Evolutionary conservation across 2,797 vertebrate species (phyloP), one percentile per base, ranked within the genome.

Genomic region (Falco naumanni): DNA sequence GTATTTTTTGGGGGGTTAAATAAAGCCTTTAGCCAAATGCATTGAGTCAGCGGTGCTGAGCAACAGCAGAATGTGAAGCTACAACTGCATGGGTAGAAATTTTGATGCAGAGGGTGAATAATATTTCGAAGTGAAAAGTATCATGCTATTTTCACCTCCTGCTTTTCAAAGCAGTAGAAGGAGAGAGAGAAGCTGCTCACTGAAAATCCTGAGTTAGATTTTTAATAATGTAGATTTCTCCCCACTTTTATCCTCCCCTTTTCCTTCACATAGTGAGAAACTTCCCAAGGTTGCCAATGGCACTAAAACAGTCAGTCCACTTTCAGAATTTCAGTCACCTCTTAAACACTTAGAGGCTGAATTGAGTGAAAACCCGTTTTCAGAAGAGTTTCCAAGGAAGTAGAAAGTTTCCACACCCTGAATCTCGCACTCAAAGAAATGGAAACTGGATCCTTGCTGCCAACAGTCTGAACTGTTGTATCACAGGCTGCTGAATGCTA

Each of bases 371-470:
- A 98, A 98, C 97, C 97, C 79, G 3, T 97, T 98, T 98, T 98
- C 97, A 98, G 97, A 98, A 97, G 98, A 98, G 97, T 98, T 98
- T 98, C 98, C 98, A 98, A 98, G 97, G 97, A 98, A 98, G 98
- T 98, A 98, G 98, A 98, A 98, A 98, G 95, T 98, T 98, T 98
- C 98, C 98, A 98, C 98, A 98, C 98, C 97, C 98, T 97, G 96
- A 98, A 90, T 98, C 97, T 98, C 97, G 94, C 97, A 96, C 95
- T 97, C 89, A 98, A 94, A 98, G 98, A 97, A 97, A 96, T 98
- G 98, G 98, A 98, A 98, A 98, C 87, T 97, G 86, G 70, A 59
- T 22, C 17, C 3, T 8, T 33, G 76, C 96, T 98, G 98, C 98
- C 98, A 98, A 79, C 95, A 95, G 93, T 92, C 97, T 97, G 97